These are phyloP conservation scores for Helleia helle DNA, from an alignment of 2,888 invertebrate species.

Conservation along the genomic window DNA sequence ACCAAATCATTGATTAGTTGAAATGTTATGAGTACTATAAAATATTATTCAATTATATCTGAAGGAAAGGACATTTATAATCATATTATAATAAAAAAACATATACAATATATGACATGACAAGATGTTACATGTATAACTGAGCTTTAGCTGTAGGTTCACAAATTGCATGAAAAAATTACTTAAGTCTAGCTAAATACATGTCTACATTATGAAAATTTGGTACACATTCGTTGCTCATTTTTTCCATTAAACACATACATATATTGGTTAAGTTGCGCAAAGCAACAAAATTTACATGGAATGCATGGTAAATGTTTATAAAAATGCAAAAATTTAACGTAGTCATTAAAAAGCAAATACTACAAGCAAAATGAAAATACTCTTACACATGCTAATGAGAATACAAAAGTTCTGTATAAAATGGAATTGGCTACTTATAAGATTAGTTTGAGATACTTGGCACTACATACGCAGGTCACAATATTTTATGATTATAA, in stretches of 20 bases:
- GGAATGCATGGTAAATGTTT: conserved; percentile 46
- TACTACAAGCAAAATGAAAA: not conserved
- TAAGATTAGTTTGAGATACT: conserved; percentile 43
- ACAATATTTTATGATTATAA: conserved; percentile 54
- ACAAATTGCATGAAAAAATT: conserved; percentile 31
- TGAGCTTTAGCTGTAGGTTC: conserved; percentile 28
- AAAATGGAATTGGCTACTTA: conserved; percentile 42
- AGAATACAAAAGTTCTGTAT: conserved; percentile 34
- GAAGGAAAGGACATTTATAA: not conserved
- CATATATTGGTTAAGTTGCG: conserved; percentile 22
- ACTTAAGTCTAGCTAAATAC: conserved; percentile 61
- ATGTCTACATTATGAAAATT: conserved; percentile 59
- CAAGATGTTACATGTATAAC: not conserved
- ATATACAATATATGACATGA: not conserved
- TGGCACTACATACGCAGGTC: conserved; percentile 69
- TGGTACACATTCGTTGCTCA: conserved; percentile 73
- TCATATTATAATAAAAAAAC: not conserved
- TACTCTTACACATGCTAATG: conserved; percentile 20
- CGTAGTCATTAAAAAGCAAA: not conserved
- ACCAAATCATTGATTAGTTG: too few relatives aligned
- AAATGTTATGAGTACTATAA: too few relatives aligned
- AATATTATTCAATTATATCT: too few relatives aligned
- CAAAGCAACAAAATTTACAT: conserved; percentile 33
- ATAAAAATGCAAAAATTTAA: conserved; percentile 5
- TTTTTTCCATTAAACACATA: conserved; percentile 28